Conservation (phyloP, 2,113 vertebrate genomes). For the Nothocercus julius region DNA sequence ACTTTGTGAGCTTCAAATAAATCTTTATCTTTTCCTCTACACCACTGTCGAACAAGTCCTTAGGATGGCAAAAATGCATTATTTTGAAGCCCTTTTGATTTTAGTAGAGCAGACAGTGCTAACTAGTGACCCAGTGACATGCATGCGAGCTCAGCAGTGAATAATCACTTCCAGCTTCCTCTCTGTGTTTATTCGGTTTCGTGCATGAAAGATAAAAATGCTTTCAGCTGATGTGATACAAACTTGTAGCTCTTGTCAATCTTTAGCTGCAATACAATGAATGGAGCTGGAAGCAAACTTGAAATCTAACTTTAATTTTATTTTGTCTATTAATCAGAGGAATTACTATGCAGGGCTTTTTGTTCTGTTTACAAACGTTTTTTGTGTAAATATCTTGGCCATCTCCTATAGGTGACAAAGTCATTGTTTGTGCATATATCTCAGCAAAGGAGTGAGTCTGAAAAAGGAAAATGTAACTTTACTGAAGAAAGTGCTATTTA, state of each 20-base stretch:
- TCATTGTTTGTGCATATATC: not conserved
- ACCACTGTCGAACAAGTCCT: not conserved
- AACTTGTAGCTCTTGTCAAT: not conserved
- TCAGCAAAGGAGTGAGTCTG: accelerated
- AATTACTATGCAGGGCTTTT: not conserved
- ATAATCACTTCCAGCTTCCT: conserved; percentile 24
- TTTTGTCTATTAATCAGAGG: not conserved
- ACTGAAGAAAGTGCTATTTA: not conserved
- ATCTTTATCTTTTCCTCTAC: not conserved
- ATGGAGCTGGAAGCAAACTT: not conserved
- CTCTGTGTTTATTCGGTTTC: conserved; percentile 26
- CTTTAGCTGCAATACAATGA: conserved; percentile 12
- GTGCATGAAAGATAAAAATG: conserved; percentile 9
- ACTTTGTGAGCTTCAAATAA: not conserved
- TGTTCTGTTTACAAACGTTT: not conserved
- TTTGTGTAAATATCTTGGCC: not conserved
- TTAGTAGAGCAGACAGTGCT: not conserved
- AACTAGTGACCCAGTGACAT: not conserved
- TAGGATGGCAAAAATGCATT: not conserved
- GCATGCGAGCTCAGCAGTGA: conserved; percentile 15
- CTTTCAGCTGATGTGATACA: not conserved
- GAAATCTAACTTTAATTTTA: conserved; percentile 12
- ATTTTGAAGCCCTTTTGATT: conserved; percentile 36
- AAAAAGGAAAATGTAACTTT: not conserved
- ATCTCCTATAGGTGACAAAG: not conserved